These are phyloP conservation scores for Caenorhabditis japonica DNA, from an alignment of 2,888 invertebrate species.

Conservation along the genomic window DNA sequence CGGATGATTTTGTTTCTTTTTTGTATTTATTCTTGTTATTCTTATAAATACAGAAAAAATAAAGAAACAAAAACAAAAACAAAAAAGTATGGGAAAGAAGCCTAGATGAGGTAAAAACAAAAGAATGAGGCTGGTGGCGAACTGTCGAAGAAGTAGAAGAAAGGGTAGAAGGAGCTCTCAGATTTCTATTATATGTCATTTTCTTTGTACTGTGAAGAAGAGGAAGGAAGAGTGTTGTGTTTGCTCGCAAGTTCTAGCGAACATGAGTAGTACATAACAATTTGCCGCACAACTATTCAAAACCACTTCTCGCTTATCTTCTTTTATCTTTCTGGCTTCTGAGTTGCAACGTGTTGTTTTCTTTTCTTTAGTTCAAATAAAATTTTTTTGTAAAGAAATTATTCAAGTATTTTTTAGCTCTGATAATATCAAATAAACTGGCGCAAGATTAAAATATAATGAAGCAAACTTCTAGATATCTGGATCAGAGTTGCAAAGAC, in stretches of 20 bases:
- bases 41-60: too few species aligned
- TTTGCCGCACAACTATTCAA: constrained; percentile 1
- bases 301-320: constrained; percentile 35
- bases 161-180: constrained; percentile 33
- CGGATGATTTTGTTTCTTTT: neutral
- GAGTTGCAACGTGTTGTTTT: constrained; percentile 9
- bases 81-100: neutral
- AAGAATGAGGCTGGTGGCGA: constrained; percentile 1
- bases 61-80: constrained; percentile 9
- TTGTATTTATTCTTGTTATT: too few species aligned
- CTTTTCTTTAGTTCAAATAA: neutral
- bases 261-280: constrained; percentile 44
- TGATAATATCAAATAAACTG: too few species aligned
- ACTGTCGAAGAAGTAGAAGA: too few species aligned
- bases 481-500: too few species aligned
- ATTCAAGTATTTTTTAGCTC: too few species aligned
- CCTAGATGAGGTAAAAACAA: constrained; percentile 24
- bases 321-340: constrained; percentile 22
- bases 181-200: constrained; percentile 52
- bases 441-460: too few species aligned
- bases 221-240: constrained; percentile 36
- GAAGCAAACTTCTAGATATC: too few species aligned
- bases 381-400: too few species aligned
- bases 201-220: constrained; percentile 43
- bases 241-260: constrained; percentile 49